Conservation (phyloP, 2,113 vertebrate genomes). For the Charadrius vociferus region DNA sequence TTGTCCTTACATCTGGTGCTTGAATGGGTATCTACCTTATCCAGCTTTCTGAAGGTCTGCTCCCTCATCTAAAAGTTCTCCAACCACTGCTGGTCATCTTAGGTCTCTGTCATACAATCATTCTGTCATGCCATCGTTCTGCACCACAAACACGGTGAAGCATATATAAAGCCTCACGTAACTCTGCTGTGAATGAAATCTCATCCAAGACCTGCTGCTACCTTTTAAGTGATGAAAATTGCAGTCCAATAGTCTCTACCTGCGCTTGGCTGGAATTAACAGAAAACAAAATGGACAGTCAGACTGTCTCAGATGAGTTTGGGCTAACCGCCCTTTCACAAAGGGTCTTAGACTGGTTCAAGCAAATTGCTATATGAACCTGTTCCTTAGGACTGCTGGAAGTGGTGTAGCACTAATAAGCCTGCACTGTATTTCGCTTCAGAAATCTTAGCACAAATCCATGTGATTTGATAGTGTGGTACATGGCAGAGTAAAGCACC, state of each 20-base stretch:
- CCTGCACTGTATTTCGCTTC: neutral
- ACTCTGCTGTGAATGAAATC: neutral
- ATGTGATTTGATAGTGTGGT: neutral
- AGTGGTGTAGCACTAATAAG: neutral
- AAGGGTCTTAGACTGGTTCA: neutral
- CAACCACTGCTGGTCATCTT: neutral
- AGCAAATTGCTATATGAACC: neutral
- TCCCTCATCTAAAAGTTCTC: neutral
- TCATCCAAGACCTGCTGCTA: neutral
- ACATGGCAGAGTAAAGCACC: neutral
- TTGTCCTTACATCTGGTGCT: neutral
- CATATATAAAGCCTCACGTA: neutral
- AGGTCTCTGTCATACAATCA: neutral
- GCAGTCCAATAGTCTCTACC: neutral
- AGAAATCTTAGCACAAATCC: neutral
- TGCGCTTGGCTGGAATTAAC: neutral
- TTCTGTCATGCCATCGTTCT: neutral
- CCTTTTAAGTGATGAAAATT: neutral
- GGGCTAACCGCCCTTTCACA: neutral
- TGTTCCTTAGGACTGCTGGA: neutral
- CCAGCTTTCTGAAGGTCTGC: neutral
- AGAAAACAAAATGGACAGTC: neutral
- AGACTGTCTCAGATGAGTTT: neutral
- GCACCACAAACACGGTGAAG: neutral
- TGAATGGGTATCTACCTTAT: neutral